Percentiles rank a stretch among this genome's conserved stretches.
Conservation (phyloP, 2,113 vertebrate species). For the Raja brachyura region DNA sequence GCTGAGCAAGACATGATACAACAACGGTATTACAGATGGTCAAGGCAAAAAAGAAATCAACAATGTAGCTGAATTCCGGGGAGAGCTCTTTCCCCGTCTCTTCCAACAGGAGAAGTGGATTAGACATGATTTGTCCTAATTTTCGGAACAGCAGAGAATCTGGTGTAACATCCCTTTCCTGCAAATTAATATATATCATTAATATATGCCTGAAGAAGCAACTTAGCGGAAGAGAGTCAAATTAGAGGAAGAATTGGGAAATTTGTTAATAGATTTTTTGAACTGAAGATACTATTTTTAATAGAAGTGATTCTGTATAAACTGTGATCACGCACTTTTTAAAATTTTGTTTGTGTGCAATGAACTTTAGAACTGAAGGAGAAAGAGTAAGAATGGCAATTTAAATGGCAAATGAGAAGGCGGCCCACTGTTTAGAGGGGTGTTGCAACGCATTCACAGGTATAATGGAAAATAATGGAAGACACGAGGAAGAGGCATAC, state of each 20-base stretch:
- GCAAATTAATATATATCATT: constrained; percentile 22
- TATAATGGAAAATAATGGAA: background rate
- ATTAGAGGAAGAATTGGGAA: background rate
- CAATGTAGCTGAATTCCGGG: constrained; percentile 63
- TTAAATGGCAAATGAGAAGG: background rate
- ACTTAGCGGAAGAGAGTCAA: background rate
- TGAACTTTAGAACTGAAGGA: background rate
- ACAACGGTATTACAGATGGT: constrained; percentile 88
- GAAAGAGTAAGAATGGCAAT: background rate
- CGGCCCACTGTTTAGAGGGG: background rate
- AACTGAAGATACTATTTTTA: background rate
- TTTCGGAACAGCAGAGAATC: constrained; percentile 71
- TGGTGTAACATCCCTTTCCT: constrained; percentile 83
- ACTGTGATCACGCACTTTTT: background rate
- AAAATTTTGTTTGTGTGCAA: background rate
- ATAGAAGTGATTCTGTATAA: background rate
- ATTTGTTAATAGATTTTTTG: background rate
- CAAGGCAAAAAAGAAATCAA: constrained; percentile 86
- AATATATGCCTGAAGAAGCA: background rate
- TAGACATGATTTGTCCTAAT: constrained; percentile 58
- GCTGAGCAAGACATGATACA: constrained; percentile 72
- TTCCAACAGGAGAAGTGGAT: constrained; percentile 41
- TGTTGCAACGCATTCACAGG: background rate
- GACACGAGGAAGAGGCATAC: constrained; percentile 41
- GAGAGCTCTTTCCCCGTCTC: constrained; percentile 39